phyloP scores from a whole-genome alignment of 2,888 invertebrate species.

The Phragmatobia fuliginosa region DNA sequence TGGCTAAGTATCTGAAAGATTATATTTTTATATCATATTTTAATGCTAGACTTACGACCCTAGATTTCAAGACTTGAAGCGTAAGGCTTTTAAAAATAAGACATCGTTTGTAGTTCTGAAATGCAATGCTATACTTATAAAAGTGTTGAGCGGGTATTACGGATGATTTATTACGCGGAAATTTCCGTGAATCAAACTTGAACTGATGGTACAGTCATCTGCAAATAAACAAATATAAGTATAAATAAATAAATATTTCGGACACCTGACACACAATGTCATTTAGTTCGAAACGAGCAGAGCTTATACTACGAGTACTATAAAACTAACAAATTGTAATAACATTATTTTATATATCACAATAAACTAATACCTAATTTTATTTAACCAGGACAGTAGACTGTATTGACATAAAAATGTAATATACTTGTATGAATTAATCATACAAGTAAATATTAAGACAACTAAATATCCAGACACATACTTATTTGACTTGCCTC shows the following conservation, averaged over 20 bases:
- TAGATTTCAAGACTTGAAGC: neutral
- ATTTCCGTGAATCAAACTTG: neutral
- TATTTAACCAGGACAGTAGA: neutral
- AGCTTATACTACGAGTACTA: no score
- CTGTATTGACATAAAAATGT: neutral
- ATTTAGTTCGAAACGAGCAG: no score
- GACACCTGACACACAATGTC: no score
- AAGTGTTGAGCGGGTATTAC: neutral
- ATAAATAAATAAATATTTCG: no score
- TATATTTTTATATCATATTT: neutral
- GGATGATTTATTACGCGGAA: neutral
- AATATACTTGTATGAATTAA: no score
- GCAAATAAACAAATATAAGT: neutral
- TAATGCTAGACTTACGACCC: neutral
- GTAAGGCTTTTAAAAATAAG: neutral
- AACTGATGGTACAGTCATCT: neutral
- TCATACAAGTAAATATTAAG: neutral
- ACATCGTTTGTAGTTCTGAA: neutral
- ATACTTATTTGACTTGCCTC: neutral
- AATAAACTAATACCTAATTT: neutral
- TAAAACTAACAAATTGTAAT: no score
- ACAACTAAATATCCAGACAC: neutral
- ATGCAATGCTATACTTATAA: neutral
- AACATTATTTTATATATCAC: no score
- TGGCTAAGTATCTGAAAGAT: neutral